These are phyloP conservation scores for Acipenser ruthenus DNA, from an alignment of 2,797 vertebrate species.

Conservation along the genomic window DNA sequence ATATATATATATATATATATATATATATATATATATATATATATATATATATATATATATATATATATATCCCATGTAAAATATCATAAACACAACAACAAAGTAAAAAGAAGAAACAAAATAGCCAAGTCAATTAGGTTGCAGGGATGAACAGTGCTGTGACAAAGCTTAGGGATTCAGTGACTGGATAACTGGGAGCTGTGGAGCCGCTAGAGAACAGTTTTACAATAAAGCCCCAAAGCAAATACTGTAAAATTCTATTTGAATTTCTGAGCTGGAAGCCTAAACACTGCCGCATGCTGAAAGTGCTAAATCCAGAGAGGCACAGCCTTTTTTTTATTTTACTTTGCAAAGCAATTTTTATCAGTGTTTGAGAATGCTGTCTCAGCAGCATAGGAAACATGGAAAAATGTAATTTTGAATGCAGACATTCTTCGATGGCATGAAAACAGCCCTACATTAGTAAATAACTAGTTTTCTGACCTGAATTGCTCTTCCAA, in stretches of 20 bases:
- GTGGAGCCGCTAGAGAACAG: constrained; percentile 41
- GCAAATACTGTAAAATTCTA: constrained; percentile 55
- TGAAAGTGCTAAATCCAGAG: constrained; percentile 62
- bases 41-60: too few relatives aligned
- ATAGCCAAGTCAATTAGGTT: constrained; percentile 17
- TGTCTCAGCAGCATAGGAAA: constrained; percentile 42
- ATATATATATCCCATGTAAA: too few relatives aligned
- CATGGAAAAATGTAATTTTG: constrained; percentile 23
- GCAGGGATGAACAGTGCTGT: constrained; percentile 4
- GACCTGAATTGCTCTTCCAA: background rate
- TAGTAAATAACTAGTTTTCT: too few relatives aligned
- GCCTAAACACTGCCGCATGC: constrained; percentile 57
- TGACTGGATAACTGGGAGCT: constrained; percentile 18
- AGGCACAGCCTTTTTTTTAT: constrained; percentile 36
- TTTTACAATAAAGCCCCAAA: constrained; percentile 53
- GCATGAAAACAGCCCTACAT: too few relatives aligned
- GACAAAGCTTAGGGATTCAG: constrained; percentile 15
- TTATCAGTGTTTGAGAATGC: constrained; percentile 50
- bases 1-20: too few relatives aligned
- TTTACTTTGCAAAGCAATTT: constrained; percentile 57
- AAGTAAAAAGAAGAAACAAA: constrained; percentile 11
- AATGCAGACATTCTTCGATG: too few relatives aligned
- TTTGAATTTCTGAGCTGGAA: constrained; percentile 58
- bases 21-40: too few relatives aligned
- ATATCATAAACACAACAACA: background rate